Base-by-base conservation (phyloP, 2,888 invertebrate genomes). In the Oligia fasciuncula region DNA sequence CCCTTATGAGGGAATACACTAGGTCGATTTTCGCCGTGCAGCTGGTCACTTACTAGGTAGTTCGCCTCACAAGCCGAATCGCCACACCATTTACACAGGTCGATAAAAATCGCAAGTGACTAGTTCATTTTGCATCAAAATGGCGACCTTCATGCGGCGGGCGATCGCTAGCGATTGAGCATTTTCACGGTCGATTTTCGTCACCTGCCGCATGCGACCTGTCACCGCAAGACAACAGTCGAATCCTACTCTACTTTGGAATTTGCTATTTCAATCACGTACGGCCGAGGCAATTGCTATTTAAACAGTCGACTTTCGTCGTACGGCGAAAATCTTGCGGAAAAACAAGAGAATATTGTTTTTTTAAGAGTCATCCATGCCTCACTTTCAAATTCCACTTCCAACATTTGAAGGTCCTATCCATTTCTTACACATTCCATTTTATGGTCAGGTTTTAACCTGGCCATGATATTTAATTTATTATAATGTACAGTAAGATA, bases 401-500 rank as follows among this genome's bases (percentile, higher is more conserved):
- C 0, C 23, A 70, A 23, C 14, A 54, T 54, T 54, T 70, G 14
- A 54, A 57, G 1, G n/a, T 40, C 19, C 4, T 19, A 35, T 11
- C 14, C 9, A 66, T 35, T 46, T 54, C 14, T 70, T 14, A 51
- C 19, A 35, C 8, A 14, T 72, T 66, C 3, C 14, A 9, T 46
- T 23, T 9, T 13, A 0, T 49, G 11, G 19, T 8, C 29, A 69
- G 13, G 14, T 23, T 8, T 5, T 46, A 35, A 17, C 14, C 54
- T 57, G 23, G 3, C 11, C 11, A 14, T 40, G 40, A 40, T 17
- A 43, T 40, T 57, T 54, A 70, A 71, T 17, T 40, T 40, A 29
- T 49, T 19, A 46, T 40, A 73, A 40, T 83, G 83, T 81, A 81
- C 81, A 77, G 71, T 65, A 51, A 54, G n/a, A 35, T 49, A 62